Conservation (phyloP, 2,113 vertebrate species). For the Chaetodon auriga region DNA sequence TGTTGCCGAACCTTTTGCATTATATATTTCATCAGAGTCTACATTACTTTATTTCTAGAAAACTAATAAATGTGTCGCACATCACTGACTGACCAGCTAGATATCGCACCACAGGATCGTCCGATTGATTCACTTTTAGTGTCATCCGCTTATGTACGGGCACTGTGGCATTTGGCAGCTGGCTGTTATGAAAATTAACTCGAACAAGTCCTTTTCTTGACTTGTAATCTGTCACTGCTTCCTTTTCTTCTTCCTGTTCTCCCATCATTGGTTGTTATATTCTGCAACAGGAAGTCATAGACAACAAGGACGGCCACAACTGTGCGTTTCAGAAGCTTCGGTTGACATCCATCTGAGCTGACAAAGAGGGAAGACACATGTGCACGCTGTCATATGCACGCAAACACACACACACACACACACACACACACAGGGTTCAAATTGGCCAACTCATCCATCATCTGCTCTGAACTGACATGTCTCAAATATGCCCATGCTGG, state of each 20-base stretch:
- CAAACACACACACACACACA: constrained; percentile 15
- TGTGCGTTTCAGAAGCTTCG: constrained; percentile 8
- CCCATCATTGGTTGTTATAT: constrained; percentile 58
- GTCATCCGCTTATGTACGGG: constrained; percentile 36
- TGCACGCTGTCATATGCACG: neutral
- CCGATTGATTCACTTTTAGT: constrained; percentile 32
- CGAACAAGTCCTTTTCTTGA: constrained; percentile 55
- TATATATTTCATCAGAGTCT: neutral
- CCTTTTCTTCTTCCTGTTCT: constrained; percentile 72
- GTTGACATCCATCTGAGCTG: constrained; percentile 17
- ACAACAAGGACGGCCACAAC: constrained; percentile 33
- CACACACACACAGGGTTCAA: constrained; percentile 10
- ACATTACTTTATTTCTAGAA: neutral
- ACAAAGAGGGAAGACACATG: neutral
- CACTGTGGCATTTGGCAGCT: constrained; percentile 35
- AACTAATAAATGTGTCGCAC: neutral
- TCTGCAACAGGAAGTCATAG: constrained; percentile 59
- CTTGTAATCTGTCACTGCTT: constrained; percentile 57
- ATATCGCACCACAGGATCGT: neutral
- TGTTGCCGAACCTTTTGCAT: neutral
- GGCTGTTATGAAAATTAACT: constrained; percentile 50
- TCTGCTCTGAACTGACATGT: constrained; percentile 49
- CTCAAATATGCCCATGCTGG: constrained; percentile 45
- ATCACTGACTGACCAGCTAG: neutral
- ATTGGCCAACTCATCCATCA: constrained; percentile 37